These are phyloP conservation scores for Paracentrotus lividus DNA, from an alignment of 53 echinoderm and acorn worm species.

Conservation along the genomic window DNA sequence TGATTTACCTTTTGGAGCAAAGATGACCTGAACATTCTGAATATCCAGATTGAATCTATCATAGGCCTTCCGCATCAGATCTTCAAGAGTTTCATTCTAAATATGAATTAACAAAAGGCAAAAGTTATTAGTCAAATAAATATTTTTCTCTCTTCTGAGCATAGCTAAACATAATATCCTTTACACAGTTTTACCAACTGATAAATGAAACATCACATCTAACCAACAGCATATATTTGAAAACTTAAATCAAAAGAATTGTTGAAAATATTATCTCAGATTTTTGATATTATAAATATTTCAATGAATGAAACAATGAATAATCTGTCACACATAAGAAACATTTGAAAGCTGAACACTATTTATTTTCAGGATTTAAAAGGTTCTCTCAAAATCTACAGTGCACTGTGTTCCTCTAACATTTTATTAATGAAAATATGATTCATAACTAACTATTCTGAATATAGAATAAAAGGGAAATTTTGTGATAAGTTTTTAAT, in stretches of 20 bases:
- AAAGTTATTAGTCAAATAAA: background rate
- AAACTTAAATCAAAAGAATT: background rate
- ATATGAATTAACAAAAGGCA: background rate
- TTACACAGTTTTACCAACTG: background rate
- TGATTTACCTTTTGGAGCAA: constrained; percentile 84
- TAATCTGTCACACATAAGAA: too few relatives aligned
- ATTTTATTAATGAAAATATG: background rate
- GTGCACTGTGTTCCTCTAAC: background rate
- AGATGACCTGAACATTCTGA: constrained; percentile 90
- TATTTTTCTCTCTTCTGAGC: background rate
- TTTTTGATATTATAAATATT: background rate
- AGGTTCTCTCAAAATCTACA: background rate
- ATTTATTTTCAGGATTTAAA: background rate
- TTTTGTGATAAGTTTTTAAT: background rate
- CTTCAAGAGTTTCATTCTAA: constrained; percentile 93
- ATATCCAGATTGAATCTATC: constrained; percentile 91
- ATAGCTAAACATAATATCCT: background rate
- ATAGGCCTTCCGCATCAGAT: constrained; percentile 92
- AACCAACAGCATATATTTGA: too few relatives aligned
- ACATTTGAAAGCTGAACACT: background rate
- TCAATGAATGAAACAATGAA: too few relatives aligned
- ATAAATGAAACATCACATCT: too few relatives aligned
- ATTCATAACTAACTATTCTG: background rate
- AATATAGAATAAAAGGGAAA: too few relatives aligned
- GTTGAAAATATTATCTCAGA: background rate